phyloP scores from a whole-genome alignment of 1,140 invertebrate genomes.

The Samia ricini region DNA sequence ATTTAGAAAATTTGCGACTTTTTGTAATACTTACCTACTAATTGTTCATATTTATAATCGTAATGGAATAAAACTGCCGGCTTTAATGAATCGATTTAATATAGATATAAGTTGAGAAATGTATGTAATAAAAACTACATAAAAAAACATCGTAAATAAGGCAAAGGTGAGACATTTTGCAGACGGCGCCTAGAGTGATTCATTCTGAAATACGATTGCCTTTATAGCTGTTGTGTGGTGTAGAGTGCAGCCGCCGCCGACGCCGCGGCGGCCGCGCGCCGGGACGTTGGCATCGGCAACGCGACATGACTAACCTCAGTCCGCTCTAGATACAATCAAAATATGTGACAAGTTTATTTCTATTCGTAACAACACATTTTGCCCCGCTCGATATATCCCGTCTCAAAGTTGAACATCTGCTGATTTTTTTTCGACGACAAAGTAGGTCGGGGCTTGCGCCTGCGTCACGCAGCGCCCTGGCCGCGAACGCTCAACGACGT shows the following conservation, averaged over 20 bases:
- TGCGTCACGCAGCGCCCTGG: constrained; percentile 58
- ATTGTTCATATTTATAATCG: too few relatives aligned
- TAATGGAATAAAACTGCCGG: background rate
- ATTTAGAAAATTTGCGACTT: too few relatives aligned
- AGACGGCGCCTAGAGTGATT: constrained; percentile 75
- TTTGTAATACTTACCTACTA: too few relatives aligned
- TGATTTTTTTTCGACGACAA: constrained; percentile 74
- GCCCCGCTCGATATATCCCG: constrained; percentile 65
- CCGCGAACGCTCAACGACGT: constrained; percentile 36
- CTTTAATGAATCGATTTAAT: background rate
- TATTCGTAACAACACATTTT: constrained; percentile 71
- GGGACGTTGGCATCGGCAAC: constrained; percentile 70
- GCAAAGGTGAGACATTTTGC: constrained; percentile 72
- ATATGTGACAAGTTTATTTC: constrained; percentile 77
- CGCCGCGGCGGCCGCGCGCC: constrained; percentile 65
- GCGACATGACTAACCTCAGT: constrained; percentile 70
- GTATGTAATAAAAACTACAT: background rate
- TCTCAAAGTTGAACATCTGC: constrained; percentile 68
- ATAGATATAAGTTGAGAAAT: background rate
- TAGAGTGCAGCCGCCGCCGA: constrained; percentile 48
- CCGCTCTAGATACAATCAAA: constrained; percentile 76
- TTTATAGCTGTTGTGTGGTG: constrained; percentile 65
- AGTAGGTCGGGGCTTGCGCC: constrained; percentile 71
- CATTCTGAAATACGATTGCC: constrained; percentile 69
- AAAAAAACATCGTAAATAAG: constrained; percentile 41